Base-by-base conservation (phyloP, 2,113 vertebrate species). In the Trichomycterus rosablanca region DNA sequence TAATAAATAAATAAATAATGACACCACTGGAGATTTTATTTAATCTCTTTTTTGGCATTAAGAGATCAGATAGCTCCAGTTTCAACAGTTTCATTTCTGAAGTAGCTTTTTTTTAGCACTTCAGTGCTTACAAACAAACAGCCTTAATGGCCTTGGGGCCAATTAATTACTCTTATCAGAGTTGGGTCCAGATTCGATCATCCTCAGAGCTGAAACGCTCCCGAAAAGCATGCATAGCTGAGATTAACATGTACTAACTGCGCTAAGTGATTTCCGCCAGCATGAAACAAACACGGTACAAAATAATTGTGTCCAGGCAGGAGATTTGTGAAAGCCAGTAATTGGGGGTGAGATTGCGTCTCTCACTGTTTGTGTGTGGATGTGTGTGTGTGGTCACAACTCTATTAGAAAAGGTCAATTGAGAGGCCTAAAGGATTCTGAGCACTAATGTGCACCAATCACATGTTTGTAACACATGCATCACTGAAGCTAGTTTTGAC, bases 391-490 rank as follows among this genome's bases (percentile, higher is more conserved):
- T 34, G 37, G 46, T 32, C 58, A 19, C 16, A 22, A 23, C 76
- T 81, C 74, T 52, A 73, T 72, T 57, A 74, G 11, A 12, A 73
- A 77, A 79, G 78, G 80, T 81, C 75, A 79, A 78, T 72, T 74
- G 70, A 63, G 42, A 66, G 30, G n/a, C 18, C 42, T 37, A 37
- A 2, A 40, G 37, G 26, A 66, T 48, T 62, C 66, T 56, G 42
- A 40, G 16, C 53, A 37, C 53, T 63, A 69, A 69, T 69, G 40
- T 58, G 59, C n/a, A 35, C 22, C 32, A 20, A 18, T 43, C 16
- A 35, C 55, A 42, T 34, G 28, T 16, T 43, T 7, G 28, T 15
- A 48, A 43, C 18, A 61, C 32, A 4, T 23, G 19, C 43, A 22
- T 46, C 1, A 16, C 20, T n/a, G 11, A 15, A 7, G 16, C 16